Percentiles rank a stretch among this genome's conserved stretches.
Conservation (phyloP, 2,797 vertebrate genomes). For the Sparus aurata region DNA sequence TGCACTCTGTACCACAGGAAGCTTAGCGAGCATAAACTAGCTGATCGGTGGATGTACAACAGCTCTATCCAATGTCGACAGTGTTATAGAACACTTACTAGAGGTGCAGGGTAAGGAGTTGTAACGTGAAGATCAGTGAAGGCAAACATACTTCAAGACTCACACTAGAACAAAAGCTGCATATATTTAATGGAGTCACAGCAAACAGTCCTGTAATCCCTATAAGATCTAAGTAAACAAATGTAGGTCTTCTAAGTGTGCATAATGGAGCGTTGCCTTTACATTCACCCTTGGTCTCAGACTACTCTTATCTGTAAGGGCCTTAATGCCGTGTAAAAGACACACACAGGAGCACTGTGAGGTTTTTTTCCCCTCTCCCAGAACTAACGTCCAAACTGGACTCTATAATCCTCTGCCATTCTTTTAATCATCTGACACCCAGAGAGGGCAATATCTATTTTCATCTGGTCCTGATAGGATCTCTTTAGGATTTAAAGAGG, state of each 20-base stretch:
- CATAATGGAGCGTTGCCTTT: slow-evolving; percentile 82
- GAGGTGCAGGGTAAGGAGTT: slow-evolving; percentile 6
- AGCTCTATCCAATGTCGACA: not conserved
- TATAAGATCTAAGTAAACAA: slow-evolving; percentile 89
- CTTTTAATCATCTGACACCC: slow-evolving; percentile 95
- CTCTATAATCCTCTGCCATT: slow-evolving; percentile 93
- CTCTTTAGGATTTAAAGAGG: slow-evolving; percentile 97
- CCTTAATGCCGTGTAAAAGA: slow-evolving; percentile 67
- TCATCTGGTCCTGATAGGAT: slow-evolving; percentile 97
- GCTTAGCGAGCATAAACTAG: no score
- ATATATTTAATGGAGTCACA: slow-evolving; percentile 78
- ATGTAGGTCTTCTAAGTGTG: slow-evolving; percentile 83
- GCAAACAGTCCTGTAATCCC: slow-evolving; percentile 88
- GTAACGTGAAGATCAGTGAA: slow-evolving; percentile 32
- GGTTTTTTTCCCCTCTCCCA: slow-evolving; percentile 46
- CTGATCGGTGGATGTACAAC: no score
- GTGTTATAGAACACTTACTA: slow-evolving; percentile 14
- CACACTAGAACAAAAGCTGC: slow-evolving; percentile 80
- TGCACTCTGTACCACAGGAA: no score
- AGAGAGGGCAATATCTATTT: slow-evolving; percentile 98
- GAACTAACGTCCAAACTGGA: slow-evolving; percentile 78
- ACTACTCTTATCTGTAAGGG: slow-evolving; percentile 81
- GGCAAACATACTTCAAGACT: slow-evolving; percentile 58
- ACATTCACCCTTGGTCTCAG: slow-evolving; percentile 71
- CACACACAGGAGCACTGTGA: slow-evolving; percentile 63